Percentiles rank a stretch among this genome's conserved stretches.
These are phyloP conservation scores for Babylonia areolata DNA, from an alignment of 1,140 invertebrate species.

Conservation along the genomic window DNA sequence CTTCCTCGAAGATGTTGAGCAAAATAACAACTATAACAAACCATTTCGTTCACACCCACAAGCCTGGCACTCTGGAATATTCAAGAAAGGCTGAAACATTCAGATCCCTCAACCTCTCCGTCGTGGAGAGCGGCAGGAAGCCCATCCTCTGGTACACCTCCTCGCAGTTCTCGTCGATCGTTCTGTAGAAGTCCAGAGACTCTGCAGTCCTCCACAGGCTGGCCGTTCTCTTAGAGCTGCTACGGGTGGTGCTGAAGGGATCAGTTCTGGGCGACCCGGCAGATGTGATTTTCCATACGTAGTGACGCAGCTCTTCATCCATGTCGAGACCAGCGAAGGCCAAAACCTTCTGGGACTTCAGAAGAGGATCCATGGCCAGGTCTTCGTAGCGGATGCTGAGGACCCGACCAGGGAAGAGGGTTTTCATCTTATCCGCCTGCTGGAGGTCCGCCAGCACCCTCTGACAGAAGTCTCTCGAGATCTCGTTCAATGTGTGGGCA, in stretches of 20 bases:
- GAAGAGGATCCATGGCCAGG: too few species aligned
- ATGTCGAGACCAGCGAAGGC: neutral
- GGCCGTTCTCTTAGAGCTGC: neutral
- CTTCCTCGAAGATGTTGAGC: too few species aligned
- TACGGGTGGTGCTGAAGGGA: neutral
- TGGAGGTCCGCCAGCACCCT: too few species aligned
- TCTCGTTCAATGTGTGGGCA: neutral
- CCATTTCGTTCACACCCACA: too few species aligned
- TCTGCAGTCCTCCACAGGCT: neutral
- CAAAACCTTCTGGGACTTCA: neutral
- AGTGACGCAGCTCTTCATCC: neutral
- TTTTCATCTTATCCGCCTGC: too few species aligned
- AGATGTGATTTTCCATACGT: constrained; percentile 14
- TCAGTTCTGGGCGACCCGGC: neutral
- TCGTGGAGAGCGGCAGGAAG: neutral
- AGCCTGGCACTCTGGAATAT: neutral
- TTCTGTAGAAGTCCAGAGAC: neutral
- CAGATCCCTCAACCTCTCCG: neutral
- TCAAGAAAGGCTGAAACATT: neutral
- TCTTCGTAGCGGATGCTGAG: too few species aligned
- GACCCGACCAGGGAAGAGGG: too few species aligned
- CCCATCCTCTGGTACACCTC: neutral
- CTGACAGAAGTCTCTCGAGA: neutral
- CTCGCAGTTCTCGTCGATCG: neutral
- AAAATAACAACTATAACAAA: too few species aligned